Evolutionary conservation across 1,140 invertebrate genomes (phyloP).

Genomic region (Plutomurus gul): DNA sequence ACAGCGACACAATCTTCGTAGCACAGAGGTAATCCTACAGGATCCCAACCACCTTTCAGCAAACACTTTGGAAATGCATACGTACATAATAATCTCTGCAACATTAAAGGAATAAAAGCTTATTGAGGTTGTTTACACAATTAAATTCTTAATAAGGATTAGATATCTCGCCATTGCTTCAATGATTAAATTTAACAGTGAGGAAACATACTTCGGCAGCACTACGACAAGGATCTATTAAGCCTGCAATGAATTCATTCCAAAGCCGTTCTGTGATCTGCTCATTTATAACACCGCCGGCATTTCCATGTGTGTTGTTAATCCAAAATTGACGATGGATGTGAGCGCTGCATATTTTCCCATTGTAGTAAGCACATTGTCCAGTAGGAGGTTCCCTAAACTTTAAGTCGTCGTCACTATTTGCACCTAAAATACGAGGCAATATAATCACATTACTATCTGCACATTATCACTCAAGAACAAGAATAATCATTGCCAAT

Average conservation of each 20-base stretch:
- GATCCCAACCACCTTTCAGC: conserved; percentile 61
- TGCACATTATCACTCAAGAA: no score
- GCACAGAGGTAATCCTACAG: conserved; percentile 72
- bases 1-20: conserved; percentile 92
- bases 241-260: conserved; percentile 78
- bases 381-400: conserved; percentile 60
- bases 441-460: no score
- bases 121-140: no score
- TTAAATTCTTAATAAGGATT: not conserved
- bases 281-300: conserved; percentile 79
- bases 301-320: conserved; percentile 69
- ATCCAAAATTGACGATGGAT: conserved; percentile 80
- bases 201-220: conserved; percentile 79
- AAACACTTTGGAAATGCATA: conserved; percentile 90
- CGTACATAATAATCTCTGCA: conserved; percentile 82
- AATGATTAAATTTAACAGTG: not conserved
- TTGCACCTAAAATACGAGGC: not conserved
- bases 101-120: no score
- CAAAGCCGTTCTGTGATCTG: conserved; percentile 78
- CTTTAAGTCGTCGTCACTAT: conserved; percentile 47
- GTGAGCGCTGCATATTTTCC: conserved; percentile 82
- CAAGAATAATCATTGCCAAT: no score
- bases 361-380: conserved; percentile 85
- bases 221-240: conserved; percentile 78
- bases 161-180: not conserved